Evolutionary conservation across 1,140 invertebrate genomes (phyloP).

Genomic region (Lasioglossum albipes): DNA sequence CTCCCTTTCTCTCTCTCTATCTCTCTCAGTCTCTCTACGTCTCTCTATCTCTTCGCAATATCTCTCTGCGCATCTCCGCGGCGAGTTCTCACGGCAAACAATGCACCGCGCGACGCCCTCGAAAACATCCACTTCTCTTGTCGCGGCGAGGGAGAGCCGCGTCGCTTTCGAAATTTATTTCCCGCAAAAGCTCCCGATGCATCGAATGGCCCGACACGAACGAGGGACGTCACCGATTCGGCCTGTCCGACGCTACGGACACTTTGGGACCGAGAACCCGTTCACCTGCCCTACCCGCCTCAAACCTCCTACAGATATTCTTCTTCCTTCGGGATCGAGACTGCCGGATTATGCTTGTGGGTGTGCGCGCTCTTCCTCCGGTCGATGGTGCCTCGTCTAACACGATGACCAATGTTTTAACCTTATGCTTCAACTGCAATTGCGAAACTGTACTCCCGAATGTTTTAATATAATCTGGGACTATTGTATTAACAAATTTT

Average conservation of each 20-base stretch:
- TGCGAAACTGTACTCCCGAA: too few species aligned
- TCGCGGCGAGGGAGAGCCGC: slow-evolving; percentile 57
- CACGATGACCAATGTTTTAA: too few species aligned
- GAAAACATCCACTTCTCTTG: slow-evolving; percentile 73
- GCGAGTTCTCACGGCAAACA: slow-evolving; percentile 71
- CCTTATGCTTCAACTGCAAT: too few species aligned
- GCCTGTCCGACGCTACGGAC: background rate
- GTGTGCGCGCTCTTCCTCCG: too few species aligned
- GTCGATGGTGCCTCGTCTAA: too few species aligned
- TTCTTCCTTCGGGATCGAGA: background rate
- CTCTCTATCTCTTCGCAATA: slow-evolving; percentile 66
- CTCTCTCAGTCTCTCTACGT: slow-evolving; percentile 33
- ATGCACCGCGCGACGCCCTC: slow-evolving; percentile 70
- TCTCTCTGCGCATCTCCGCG: slow-evolving; percentile 66
- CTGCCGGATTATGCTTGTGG: background rate
- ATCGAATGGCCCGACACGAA: slow-evolving; percentile 39
- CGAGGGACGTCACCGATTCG: slow-evolving; percentile 44
- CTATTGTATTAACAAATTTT: too few species aligned
- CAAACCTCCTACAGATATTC: background rate
- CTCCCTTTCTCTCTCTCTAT: slow-evolving; percentile 43
- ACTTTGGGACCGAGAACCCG: slow-evolving; percentile 45
- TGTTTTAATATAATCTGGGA: too few species aligned
- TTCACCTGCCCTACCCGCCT: slow-evolving; percentile 14
- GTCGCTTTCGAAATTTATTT: slow-evolving; percentile 67
- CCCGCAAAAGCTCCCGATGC: slow-evolving; percentile 64